A percentile compares a stretch with the other conserved stretches of the same genome.
Evolutionary conservation across 1,140 invertebrate species (phyloP).

Genomic region (Drosophila truncata): DNA sequence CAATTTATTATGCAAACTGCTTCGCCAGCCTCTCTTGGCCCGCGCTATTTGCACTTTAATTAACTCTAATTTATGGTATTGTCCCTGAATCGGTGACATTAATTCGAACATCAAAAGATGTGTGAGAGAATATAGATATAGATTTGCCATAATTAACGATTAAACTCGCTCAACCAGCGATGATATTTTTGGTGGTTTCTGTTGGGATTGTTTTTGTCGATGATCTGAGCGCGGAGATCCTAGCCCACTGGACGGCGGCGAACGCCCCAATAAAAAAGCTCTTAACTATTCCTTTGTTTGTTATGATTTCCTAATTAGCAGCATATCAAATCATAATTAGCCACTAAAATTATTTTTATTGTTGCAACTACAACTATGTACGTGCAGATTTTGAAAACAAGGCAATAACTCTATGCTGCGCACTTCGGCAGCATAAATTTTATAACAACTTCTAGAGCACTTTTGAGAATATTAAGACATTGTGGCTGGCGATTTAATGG

Average conservation of each 20-base stretch:
- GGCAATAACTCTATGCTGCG: slow-evolving; percentile 60
- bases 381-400: slow-evolving; percentile 61
- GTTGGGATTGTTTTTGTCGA: slow-evolving; percentile 37
- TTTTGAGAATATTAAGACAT: slow-evolving; percentile 38
- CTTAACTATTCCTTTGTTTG: slow-evolving; percentile 37
- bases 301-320: slow-evolving; percentile 67
- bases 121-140: slow-evolving; percentile 29
- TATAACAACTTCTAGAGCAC: slow-evolving; percentile 42
- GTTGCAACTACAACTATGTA: slow-evolving; percentile 27
- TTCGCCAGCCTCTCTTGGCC: slow-evolving; percentile 22
- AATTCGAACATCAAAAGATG: slow-evolving; percentile 26
- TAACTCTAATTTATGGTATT: slow-evolving; percentile 74
- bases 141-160: slow-evolving; percentile 25
- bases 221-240: slow-evolving; percentile 44
- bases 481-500: slow-evolving; percentile 55
- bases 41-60: slow-evolving; percentile 54
- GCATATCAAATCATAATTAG: slow-evolving; percentile 73
- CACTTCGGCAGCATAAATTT: slow-evolving; percentile 64
- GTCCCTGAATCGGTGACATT: slow-evolving; percentile 56
- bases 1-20: slow-evolving; percentile 70
- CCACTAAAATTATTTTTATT: slow-evolving; percentile 59
- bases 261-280: slow-evolving; percentile 46
- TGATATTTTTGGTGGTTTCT: slow-evolving; percentile 9
- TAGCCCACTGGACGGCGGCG: slow-evolving; percentile 30
- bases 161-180: slow-evolving; percentile 48